A percentile compares a stretch with the other conserved stretches of the same genome.
These are phyloP conservation scores for Gracilinanus agilis DNA, from an alignment of 2,113 vertebrate genomes.

Conservation along the genomic window DNA sequence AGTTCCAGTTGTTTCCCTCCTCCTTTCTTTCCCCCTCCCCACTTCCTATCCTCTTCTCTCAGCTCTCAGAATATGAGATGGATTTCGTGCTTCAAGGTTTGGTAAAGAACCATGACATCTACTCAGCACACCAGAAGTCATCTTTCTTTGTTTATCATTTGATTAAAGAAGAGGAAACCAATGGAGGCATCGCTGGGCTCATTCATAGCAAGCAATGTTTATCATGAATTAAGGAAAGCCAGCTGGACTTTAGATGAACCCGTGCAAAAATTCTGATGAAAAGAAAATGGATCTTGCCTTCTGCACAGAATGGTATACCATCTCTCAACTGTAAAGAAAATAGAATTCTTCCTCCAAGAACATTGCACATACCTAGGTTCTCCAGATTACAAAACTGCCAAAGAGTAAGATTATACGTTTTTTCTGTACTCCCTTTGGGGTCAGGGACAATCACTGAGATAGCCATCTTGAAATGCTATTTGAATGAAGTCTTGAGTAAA, in stretches of 20 bases:
- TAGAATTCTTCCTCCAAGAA: conserved; percentile 1
- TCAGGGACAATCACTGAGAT: neutral
- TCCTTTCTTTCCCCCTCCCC: neutral
- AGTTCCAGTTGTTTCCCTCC: neutral
- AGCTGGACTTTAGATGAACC: conserved; percentile 38
- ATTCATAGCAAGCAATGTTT: conserved; percentile 43
- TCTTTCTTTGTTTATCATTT: conserved; percentile 62
- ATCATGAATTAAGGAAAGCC: conserved; percentile 33
- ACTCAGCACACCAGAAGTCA: conserved; percentile 34
- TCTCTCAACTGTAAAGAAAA: conserved; percentile 5
- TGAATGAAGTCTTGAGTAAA: neutral
- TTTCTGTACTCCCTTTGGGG: neutral
- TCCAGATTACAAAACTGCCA: conserved; percentile 20
- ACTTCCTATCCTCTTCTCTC: neutral
- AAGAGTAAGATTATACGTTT: conserved; percentile 15
- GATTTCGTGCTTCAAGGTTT: conserved; percentile 39
- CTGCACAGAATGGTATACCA: neutral
- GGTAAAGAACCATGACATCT: conserved; percentile 18
- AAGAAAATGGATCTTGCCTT: conserved; percentile 36
- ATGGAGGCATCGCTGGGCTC: conserved; percentile 26
- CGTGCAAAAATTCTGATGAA: conserved; percentile 27
- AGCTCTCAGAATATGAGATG: conserved; percentile 27
- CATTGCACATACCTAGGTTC: neutral
- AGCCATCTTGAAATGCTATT: neutral
- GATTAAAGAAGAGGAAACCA: conserved; percentile 54